Conservation (phyloP, 2,797 vertebrate genomes). For the Threskiornis aethiopicus region DNA sequence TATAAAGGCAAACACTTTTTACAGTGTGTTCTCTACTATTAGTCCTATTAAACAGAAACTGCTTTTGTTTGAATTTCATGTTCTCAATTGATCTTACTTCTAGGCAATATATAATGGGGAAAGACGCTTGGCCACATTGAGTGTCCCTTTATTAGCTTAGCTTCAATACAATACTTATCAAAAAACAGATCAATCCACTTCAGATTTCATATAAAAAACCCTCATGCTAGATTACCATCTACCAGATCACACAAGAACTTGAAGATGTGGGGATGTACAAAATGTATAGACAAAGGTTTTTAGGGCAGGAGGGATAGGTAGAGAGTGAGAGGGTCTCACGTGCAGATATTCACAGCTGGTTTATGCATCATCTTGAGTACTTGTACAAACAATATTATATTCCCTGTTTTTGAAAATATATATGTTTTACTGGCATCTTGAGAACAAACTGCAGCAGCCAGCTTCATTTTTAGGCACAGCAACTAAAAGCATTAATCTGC, state of each 20-base stretch:
- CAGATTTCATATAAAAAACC: neutral
- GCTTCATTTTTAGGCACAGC: neutral
- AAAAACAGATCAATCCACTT: neutral
- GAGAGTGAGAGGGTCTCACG: neutral
- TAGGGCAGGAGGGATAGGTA: neutral
- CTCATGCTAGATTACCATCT: neutral
- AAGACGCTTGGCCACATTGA: neutral
- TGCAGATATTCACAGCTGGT: neutral
- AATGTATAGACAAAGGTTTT: neutral
- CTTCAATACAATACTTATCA: neutral
- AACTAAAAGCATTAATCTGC: neutral
- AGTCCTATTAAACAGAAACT: neutral
- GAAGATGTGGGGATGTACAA: neutral
- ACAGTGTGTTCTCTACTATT: neutral
- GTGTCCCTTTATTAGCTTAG: neutral
- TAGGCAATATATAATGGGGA: neutral
- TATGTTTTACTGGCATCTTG: neutral
- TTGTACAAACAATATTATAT: neutral
- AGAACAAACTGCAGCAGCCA: neutral
- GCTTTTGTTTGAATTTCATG: neutral
- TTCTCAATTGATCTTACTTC: neutral
- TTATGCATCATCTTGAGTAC: neutral
- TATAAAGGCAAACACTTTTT: neutral
- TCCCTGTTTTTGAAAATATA: neutral
- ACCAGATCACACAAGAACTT: neutral